phyloP scores from a whole-genome alignment of 2,797 vertebrate genomes.

The Caiman crocodilus region DNA sequence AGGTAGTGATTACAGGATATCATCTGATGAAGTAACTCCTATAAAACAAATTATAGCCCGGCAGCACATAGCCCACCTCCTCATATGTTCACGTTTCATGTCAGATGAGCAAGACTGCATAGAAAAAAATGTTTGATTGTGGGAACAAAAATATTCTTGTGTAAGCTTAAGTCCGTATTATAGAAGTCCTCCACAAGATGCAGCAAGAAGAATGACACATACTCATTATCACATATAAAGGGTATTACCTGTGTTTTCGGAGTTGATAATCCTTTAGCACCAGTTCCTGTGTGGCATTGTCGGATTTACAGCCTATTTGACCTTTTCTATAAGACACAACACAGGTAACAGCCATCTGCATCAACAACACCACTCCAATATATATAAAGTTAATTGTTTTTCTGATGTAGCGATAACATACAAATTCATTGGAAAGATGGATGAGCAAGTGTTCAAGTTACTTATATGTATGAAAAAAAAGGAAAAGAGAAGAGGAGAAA shows the following conservation, averaged over 20 bases:
- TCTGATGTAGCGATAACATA: neutral
- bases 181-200: neutral
- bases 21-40: conserved; percentile 1
- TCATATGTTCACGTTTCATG: neutral
- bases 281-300: neutral
- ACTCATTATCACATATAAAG: neutral
- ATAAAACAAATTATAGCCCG: conserved; percentile 26
- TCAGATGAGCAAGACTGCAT: neutral
- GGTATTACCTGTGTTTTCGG: neutral
- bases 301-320: neutral
- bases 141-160: neutral
- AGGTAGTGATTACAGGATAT: neutral
- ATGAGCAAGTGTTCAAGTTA: too few species aligned
- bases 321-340: neutral
- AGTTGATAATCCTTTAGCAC: neutral
- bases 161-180: neutral
- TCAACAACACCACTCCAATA: neutral
- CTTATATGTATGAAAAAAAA: too few species aligned
- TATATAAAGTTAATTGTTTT: neutral
- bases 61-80: conserved; percentile 5
- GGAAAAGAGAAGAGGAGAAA: conserved; percentile 9
- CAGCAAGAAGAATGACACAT: neutral
- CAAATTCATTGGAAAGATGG: too few species aligned
- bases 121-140: neutral
- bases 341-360: neutral